These are phyloP conservation scores for Neolamprologus ventralis DNA, from an alignment of 2,113 vertebrate genomes.

Conservation along the genomic window DNA sequence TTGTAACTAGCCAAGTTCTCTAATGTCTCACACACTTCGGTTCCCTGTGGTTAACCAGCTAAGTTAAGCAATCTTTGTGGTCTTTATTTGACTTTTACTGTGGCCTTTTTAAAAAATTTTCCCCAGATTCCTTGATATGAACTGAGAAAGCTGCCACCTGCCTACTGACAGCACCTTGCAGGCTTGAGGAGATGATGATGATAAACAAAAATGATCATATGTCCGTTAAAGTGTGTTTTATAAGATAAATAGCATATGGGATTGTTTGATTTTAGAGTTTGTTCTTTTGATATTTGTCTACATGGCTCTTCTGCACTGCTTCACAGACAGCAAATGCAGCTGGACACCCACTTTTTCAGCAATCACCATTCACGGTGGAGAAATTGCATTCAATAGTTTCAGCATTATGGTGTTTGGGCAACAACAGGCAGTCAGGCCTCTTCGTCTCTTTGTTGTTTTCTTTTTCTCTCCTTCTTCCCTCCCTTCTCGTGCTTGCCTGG, in stretches of 20 bases:
- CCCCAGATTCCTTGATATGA: constrained; percentile 49
- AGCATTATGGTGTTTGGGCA: neutral
- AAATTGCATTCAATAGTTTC: neutral
- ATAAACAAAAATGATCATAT: neutral
- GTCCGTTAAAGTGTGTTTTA: neutral
- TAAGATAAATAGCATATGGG: neutral
- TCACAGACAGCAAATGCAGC: neutral
- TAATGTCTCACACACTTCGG: neutral
- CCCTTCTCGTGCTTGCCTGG: constrained; percentile 41
- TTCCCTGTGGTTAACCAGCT: neutral
- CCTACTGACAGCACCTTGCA: constrained; percentile 54
- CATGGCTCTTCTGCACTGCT: neutral
- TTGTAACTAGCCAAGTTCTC: neutral
- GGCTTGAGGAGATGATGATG: constrained; percentile 6
- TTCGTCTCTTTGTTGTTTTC: constrained; percentile 11
- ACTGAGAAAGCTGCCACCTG: constrained; percentile 58
- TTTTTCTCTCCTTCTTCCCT: constrained; percentile 12
- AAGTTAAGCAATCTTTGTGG: neutral
- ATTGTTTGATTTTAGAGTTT: neutral
- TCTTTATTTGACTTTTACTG: neutral
- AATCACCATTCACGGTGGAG: neutral
- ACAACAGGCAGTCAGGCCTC: neutral
- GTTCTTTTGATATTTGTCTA: neutral
- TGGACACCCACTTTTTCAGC: neutral
- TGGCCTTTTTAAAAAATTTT: neutral